These are phyloP conservation scores for Pavo muticus DNA, from an alignment of 2,113 vertebrate species.

Conservation along the genomic window DNA sequence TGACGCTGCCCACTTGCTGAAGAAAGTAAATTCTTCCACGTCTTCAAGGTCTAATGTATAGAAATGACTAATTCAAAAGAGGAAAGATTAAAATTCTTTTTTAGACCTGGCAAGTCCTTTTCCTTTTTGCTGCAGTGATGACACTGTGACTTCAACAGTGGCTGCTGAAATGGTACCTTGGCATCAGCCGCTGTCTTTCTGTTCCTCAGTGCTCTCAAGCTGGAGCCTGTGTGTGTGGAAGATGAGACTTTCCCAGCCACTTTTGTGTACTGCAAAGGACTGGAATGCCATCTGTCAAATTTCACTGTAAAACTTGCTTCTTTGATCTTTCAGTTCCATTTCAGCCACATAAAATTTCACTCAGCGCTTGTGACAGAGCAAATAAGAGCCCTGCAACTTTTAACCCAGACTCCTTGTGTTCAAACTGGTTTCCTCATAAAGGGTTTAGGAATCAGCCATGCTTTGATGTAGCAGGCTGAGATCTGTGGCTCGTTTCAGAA, in stretches of 20 bases:
- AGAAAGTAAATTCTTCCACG: background rate
- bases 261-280: background rate
- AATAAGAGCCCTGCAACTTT: slow-evolving; percentile 24
- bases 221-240: background rate
- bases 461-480: slow-evolving; percentile 36
- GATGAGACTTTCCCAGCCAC: background rate
- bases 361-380: background rate
- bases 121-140: background rate
- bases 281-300: background rate
- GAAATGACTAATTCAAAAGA: background rate
- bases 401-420: slow-evolving; percentile 2
- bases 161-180: background rate
- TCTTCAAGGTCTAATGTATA: background rate
- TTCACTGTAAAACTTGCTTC: background rate
- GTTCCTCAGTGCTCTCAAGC: background rate
- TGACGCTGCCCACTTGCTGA: background rate
- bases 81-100: background rate
- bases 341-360: background rate
- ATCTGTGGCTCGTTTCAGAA: background rate
- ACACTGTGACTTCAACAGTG: background rate
- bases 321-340: slow-evolving; percentile 44
- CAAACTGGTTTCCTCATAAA: slow-evolving; percentile 36
- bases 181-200: background rate
- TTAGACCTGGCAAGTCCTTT: background rate
- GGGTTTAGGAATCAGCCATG: background rate